Evolutionary conservation across 2,888 invertebrate species (phyloP), one percentile per base, ranked within the genome.

Genomic region (Adelognathus sp.): DNA sequence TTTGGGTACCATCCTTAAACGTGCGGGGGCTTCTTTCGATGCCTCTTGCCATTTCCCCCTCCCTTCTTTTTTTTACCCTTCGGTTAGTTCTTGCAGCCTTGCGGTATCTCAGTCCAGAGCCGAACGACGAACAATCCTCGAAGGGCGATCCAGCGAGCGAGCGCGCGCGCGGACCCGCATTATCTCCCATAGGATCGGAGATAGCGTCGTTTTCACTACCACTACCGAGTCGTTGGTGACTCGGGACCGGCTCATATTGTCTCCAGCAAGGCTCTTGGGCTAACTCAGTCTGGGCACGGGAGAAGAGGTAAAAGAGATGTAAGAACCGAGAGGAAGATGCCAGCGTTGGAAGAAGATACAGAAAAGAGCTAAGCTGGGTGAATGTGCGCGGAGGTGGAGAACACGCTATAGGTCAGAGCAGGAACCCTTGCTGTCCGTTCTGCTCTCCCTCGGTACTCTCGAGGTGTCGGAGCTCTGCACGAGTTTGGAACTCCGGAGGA

Each of bases 131-230:
- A 81, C 79, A 76, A 79, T 81, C 81, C 81, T 46, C 58, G 82
- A 67, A 76, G 83, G 82, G 85, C 85, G 83, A 84, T 79, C 82
- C 77, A n/a, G 80, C 77, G 69, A 70, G 58, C 75, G 76, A 79
- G 76, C 83, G 77, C 71, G 83, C 73, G 54, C 78, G 81, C 75
- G 79, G 81, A 79, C 69, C 81, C 74, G 70, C 86, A 72, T 90
- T 90, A 91, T 91, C 90, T 90, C 70, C 50, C 82, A 82, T 85
- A 85, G 86, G 88, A 91, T 91, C 91, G 87, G 82, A 90, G 90
- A 91, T 90, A 90, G 88, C 87, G 87, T 85, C 84, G 66, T 27
- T 63, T 63, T 63, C 61, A 50, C 54, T 50, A 27, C 82, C 70
- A 83, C 79, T 76, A 58, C 54, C 46, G n/a, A n/a, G n/a, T n/a